Base-by-base conservation (phyloP, 2,888 invertebrate species). In the Dryocosmus kuriphilus region DNA sequence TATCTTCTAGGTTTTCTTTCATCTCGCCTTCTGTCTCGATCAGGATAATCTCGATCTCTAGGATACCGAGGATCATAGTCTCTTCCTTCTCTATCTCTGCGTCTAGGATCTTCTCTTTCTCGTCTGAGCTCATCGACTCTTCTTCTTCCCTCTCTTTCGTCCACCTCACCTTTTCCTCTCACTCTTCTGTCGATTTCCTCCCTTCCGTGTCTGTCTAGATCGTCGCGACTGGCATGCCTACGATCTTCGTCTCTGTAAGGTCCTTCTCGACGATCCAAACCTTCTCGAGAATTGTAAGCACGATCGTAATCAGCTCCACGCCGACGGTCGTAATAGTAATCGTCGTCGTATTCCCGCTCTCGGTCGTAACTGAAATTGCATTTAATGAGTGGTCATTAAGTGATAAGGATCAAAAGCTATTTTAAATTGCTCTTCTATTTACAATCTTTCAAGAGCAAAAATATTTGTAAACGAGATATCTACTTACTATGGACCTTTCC, bases 281-380 rank as follows among this genome's bases (percentile, higher is more conserved):
- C 90, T 38, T 91, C 91, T 1, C 90, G 88, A 0, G 88, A 86
- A 80, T 85, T 88, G 51, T 90, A 91, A 0, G 88, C 74, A 55
- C 91, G 87, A 63, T 91, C 91, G 57, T 80, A 89, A 27, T 91
- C 90, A 19, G 76, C 82, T 0, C 81, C 87, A 16, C 90, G 88
- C 30, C 90, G 89, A 75, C 90, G 90, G 75, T 90, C 90, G 67
- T 91, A 91, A 80, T 89, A 91, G 76, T 89, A 91, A 77, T 90
- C 90, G n/a, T 90, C 91, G 11, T 91, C 91, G 77, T 88, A 91
- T 27, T 91, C 90, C 4, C 89, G 89, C 35, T 90, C 90, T 2
- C 90, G 87, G 51, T 91, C 90, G 41, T 89, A 90, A 65, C 89
- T 89, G 38, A 65, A 85, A 84, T 63, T 79, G 35, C 22, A 78